Evolutionary conservation across 2,888 invertebrate genomes (phyloP).

Genomic region (Plagodis pulveraria): DNA sequence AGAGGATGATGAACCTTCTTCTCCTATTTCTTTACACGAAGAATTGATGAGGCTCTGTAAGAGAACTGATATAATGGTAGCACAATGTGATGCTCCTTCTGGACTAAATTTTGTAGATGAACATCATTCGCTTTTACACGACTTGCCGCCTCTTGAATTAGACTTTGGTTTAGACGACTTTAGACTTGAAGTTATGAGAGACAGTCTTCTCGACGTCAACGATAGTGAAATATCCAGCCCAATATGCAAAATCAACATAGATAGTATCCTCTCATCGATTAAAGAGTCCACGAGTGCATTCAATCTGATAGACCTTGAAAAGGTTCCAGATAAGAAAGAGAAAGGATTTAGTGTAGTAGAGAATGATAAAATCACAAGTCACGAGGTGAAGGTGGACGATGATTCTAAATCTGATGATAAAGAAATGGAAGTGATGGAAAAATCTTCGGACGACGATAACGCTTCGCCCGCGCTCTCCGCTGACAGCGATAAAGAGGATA

Average conservation of each 20-base stretch:
- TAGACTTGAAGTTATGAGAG: conserved; percentile 76
- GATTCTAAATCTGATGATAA: conserved; percentile 58
- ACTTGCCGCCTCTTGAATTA: conserved; percentile 71
- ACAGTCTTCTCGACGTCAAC: conserved; percentile 69
- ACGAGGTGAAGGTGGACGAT: conserved; percentile 71
- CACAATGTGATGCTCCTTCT: conserved; percentile 74
- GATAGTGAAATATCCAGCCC: conserved; percentile 69
- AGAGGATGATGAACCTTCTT: conserved; percentile 53
- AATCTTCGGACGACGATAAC: conserved; percentile 85
- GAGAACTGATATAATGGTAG: conserved; percentile 78
- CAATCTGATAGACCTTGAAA: conserved; percentile 75
- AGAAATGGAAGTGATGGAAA: conserved; percentile 72
- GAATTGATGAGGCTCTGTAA: conserved; percentile 75
- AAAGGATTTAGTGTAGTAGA: conserved; percentile 74
- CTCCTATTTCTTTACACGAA: conserved; percentile 69
- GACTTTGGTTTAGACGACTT: conserved; percentile 77
- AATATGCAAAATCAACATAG: conserved; percentile 78
- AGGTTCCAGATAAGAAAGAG: conserved; percentile 67
- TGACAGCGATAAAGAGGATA: conserved; percentile 84
- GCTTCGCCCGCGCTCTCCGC: conserved; percentile 78
- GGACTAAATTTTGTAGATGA: conserved; percentile 78
- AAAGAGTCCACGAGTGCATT: conserved; percentile 73
- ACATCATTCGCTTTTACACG: conserved; percentile 68
- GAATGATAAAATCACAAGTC: conserved; percentile 70
- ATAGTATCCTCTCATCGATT: conserved; percentile 74